Evolutionary conservation across 2,797 vertebrate species (phyloP).

Genomic region (Huso huso): DNA sequence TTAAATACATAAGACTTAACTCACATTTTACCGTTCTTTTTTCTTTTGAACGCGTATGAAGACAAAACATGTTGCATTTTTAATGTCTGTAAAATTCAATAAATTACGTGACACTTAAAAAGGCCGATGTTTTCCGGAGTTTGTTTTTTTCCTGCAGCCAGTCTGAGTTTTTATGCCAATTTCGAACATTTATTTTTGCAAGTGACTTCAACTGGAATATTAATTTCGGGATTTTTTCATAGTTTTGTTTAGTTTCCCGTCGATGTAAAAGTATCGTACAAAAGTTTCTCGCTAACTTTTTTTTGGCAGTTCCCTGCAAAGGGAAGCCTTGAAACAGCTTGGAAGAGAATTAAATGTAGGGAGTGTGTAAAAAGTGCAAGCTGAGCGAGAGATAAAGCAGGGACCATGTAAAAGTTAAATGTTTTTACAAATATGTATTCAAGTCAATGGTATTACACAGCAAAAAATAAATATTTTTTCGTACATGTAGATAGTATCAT

Average conservation of each 20-base stretch:
- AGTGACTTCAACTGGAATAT: too few species aligned
- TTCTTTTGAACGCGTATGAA: too few species aligned
- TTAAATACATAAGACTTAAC: too few species aligned
- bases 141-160: too few species aligned
- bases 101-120: slow-evolving; percentile 24
- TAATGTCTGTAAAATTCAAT: slow-evolving; percentile 27
- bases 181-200: too few species aligned
- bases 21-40: too few species aligned
- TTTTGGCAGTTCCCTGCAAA: slow-evolving; percentile 16
- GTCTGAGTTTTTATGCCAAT: too few species aligned
- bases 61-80: slow-evolving; percentile 27
- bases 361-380: slow-evolving; percentile 55
- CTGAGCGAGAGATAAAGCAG: slow-evolving; percentile 6
- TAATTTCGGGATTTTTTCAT: too few species aligned
- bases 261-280: slow-evolving; percentile 12
- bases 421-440: too few species aligned
- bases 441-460: too few species aligned
- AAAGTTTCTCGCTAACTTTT: slow-evolving; percentile 33
- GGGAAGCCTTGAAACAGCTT: slow-evolving; percentile 70
- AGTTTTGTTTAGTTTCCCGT: neutral
- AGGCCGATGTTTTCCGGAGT: slow-evolving; percentile 13
- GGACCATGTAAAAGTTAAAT: neutral
- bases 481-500: too few species aligned
- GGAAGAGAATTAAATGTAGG: slow-evolving; percentile 42
- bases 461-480: too few species aligned